Evolutionary conservation across 2,888 invertebrate genomes (phyloP), one percentile per base, ranked within the genome.

Genomic region (Anarsia innoxiella): DNA sequence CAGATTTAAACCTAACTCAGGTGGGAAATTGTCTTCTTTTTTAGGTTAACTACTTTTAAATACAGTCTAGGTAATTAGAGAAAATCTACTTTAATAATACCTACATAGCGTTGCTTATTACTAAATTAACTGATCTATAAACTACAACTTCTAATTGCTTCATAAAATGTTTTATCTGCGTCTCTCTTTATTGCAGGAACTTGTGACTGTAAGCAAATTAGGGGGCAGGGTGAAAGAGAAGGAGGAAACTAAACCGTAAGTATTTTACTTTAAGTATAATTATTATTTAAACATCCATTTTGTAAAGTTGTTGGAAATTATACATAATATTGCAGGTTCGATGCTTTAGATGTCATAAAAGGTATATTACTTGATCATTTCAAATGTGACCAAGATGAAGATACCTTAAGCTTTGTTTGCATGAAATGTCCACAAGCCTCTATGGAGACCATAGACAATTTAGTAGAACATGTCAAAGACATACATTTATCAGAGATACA

Each of bases 261-360:
- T 56, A 52, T 36, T 10, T n/a, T 16, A 12, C 16, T 16, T 15
- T 2, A 8, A 8, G 25, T n/a, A 25, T 13, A n/a, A n/a, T 13
- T 13, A 5, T 1, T 26, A 10, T 12, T 13, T 26, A 15, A 12
- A 11, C 2, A 12, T 8, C 10, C n/a, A n/a, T 1, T 10, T 16
- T 30, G n/a, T 25, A 12, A n/a, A 26, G 26, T 23, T 23, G n/a
- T 25, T n/a, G 8, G n/a, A 25, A 32, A 19, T 10, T 12, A 23
- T n/a, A 23, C 12, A 11, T 34, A 15, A 4, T 5, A 51, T 78
- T 78, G 49, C 77, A 80, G 80, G 65, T n/a, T 66, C 44, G 38
- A 39, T 37, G 23, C 37, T 35, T 48, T 51, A 44, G 37, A 44
- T 33, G 45, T 49, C 46, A 46, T 47, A 28, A 59, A 56, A 51